Conservation (phyloP, 2,888 invertebrate species). For the Ecdyonurus torrentis region DNA sequence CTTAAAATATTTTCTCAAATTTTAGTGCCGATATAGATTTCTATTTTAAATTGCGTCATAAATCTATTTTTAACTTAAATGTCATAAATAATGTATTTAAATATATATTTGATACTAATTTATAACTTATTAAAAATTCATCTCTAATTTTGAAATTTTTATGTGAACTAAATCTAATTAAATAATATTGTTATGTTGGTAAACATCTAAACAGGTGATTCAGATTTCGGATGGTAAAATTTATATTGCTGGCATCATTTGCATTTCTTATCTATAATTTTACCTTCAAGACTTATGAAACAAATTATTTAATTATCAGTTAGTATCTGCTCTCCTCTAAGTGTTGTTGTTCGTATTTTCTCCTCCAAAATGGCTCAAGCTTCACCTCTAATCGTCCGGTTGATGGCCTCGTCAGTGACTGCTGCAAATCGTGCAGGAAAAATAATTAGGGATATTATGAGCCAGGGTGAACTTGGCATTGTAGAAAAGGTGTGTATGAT, state of each 20-base stretch:
- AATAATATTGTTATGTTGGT: neutral
- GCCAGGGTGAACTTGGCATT: slow-evolving; percentile 75
- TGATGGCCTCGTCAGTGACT: slow-evolving; percentile 61
- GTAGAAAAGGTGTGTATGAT: slow-evolving; percentile 58
- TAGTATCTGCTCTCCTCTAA: neutral
- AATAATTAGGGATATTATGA: slow-evolving; percentile 83
- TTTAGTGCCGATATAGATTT: neutral
- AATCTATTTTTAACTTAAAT: neutral
- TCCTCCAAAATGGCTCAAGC: slow-evolving; percentile 44
- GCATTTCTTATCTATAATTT: neutral
- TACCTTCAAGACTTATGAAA: neutral
- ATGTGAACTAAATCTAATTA: neutral
- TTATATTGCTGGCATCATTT: neutral
- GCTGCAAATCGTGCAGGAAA: slow-evolving; percentile 70
- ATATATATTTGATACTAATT: neutral
- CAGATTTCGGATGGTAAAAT: no score
- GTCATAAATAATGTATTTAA: neutral
- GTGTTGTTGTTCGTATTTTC: no score
- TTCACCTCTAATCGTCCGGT: slow-evolving; percentile 45
- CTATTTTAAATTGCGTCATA: neutral
- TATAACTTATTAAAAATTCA: neutral
- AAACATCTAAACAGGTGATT: neutral
- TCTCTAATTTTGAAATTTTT: neutral
- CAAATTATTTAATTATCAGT: neutral
- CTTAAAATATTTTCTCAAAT: neutral